Base-by-base conservation (phyloP, 2,888 invertebrate genomes). In the Andrena minutula region DNA sequence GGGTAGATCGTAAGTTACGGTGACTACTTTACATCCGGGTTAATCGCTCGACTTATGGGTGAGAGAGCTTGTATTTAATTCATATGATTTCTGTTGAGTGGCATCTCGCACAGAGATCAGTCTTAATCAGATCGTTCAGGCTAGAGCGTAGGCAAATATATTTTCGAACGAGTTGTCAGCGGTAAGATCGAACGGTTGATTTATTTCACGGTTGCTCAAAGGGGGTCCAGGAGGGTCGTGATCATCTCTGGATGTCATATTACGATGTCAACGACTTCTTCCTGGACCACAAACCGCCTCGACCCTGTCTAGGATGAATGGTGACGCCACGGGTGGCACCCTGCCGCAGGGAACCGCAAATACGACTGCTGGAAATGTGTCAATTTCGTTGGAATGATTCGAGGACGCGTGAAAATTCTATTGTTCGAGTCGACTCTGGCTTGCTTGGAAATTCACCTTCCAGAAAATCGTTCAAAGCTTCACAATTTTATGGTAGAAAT, bases 251-350 rank as follows among this genome's bases (percentile, higher is more conserved):
- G 77, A 87, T 86, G 86, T 86, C 88, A 83, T 69, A 90, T 89
- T 90, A 89, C 79, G 82, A 83, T 86, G 90, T 90, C 90, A 87
- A 89, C 90, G 88, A 87, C 85, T 88, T 87, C 84, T 83, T 89
- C 89, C 81, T 82, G 79, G 82, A 87, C 86, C 84, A 82, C 84
- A 84, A 88, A 86, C 84, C 86, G 75, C 79, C 81, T 77, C 72
- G 70, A 53, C 69, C 56, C 80, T 79, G 68, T 70, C 79, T 72
- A 70, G 84, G 85, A 89, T 90, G 90, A 88, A 90, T 84, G 86
- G 84, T 72, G 78, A 79, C 89, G 71, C 90, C 68, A 83, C 89
- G 83, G 90, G 90, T 87, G 90, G 89, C 78, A 72, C 66, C 61
- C 78, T 73, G 70, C 76, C 79, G 82, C 69, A 41, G 64, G 83